Base-by-base conservation (phyloP, 2,888 invertebrate genomes). In the Drosophila anomelani region DNA sequence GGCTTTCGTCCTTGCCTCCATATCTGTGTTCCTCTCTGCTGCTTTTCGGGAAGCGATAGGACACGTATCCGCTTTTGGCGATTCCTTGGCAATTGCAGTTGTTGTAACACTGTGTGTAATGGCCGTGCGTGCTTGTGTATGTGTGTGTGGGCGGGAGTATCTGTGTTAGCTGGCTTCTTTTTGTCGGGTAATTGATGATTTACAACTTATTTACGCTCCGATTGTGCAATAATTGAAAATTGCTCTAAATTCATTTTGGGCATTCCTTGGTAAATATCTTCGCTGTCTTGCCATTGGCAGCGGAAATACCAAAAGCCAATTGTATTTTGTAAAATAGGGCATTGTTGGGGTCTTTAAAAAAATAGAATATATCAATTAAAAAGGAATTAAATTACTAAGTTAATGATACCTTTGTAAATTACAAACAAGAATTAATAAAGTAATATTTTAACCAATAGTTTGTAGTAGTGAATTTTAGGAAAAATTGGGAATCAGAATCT, bases 151-250 rank as follows among this genome's bases (percentile, higher is more conserved):
- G 72, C 49, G 51, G 60, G 51, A 55, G 54, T 55, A 39, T 63
- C 38, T 56, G 39, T 29, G 61, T 63, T 62, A 69, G 76, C 66
- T 79, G 68, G 74, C 58, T 75, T 71, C 63, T 80, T 71, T 75
- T 82, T 79, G 64, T 43, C 54, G 70, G 78, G 79, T 89, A 90
- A 90, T 90, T 90, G 89, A 90, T 90, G 90, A 89, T 89, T 88
- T 88, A 88, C 90, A 88, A 89, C 90, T 89, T 85, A 86, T 90
- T 90, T 87, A 86, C 90, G 89, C 89, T 90, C 87, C 85, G 81
- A 81, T 90, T 88, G 88, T 80, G 86, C 81, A 86, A 85, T 90
- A 90, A 90, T 90, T 90, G 89, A 89, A 89, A 89, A 84, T 80
- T 84, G 82, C 77, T 82, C 84, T 70, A 77, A 85, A 87, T 85